These are phyloP conservation scores for Plutella xylostella DNA, from an alignment of 2,888 invertebrate species.

Conservation along the genomic window DNA sequence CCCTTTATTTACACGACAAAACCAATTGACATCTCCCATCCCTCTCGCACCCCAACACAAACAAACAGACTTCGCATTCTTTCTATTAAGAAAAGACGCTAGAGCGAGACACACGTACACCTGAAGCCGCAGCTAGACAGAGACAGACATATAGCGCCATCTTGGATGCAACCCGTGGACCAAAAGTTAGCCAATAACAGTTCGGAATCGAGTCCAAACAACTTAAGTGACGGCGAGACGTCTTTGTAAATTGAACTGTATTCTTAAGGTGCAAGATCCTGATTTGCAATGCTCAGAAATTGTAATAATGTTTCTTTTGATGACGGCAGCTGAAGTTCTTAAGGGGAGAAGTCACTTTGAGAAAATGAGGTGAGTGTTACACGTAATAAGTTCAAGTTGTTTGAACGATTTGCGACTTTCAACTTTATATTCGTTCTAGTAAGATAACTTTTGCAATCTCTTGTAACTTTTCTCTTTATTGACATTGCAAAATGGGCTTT, in stretches of 20 bases:
- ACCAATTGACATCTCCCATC: constrained; percentile 31
- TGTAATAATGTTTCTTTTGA: constrained; percentile 2
- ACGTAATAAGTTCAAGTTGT: constrained; percentile 11
- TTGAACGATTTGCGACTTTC: constrained; percentile 24
- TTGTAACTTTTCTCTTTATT: too few species aligned
- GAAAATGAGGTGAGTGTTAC: neutral
- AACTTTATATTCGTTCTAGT: too few species aligned
- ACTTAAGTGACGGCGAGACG: constrained; percentile 31
- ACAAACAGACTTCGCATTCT: constrained; percentile 32
- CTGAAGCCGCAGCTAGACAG: constrained; percentile 25
- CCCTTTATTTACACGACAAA: constrained; percentile 53
- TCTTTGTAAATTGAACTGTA: constrained; percentile 36
- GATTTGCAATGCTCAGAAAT: constrained; percentile 6
- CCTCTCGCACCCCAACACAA: neutral
- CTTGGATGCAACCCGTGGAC: constrained; percentile 65
- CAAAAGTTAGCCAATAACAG: constrained; percentile 65
- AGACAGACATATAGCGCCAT: constrained; percentile 50
- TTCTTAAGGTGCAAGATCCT: constrained; percentile 15
- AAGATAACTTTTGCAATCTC: too few species aligned
- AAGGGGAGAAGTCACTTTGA: neutral
- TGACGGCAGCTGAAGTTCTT: neutral
- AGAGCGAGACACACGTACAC: constrained; percentile 26
- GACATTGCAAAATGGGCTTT: too few species aligned
- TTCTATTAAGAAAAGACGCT: constrained; percentile 52
- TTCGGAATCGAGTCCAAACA: constrained; percentile 30